phyloP scores from a whole-genome alignment of 23 tunicate species.

The Clavelina lepadiformis region DNA sequence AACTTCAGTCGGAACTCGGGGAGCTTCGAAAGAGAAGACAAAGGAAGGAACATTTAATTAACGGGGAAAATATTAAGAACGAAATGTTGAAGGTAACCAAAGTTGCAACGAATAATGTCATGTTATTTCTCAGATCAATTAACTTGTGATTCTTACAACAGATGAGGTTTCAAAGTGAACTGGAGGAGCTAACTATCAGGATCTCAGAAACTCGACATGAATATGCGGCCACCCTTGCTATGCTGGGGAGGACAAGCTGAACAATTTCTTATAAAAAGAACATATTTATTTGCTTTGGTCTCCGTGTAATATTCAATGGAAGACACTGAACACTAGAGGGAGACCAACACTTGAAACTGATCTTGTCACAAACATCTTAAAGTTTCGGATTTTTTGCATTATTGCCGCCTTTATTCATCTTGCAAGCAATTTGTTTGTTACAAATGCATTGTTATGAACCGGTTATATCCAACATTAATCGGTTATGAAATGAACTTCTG shows the following conservation, averaged over 20 bases:
- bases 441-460: no score
- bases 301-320: not conserved
- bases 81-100: constrained; percentile 60
- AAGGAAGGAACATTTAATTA: constrained; percentile 22
- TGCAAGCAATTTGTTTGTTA: not conserved
- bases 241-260: constrained; percentile 55
- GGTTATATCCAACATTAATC: no score
- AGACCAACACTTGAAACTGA: no score
- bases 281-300: not conserved
- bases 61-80: constrained; percentile 76
- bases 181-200: constrained; percentile 57
- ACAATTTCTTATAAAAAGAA: not conserved
- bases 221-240: constrained; percentile 43
- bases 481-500: no score
- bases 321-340: no score
- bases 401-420: not conserved
- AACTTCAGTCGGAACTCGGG: constrained; percentile 47
- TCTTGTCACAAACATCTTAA: no score
- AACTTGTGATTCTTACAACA: not conserved
- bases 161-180: constrained; percentile 62
- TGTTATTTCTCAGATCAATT: not conserved
- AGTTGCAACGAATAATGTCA: not conserved
- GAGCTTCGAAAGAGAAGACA: constrained; percentile 45
- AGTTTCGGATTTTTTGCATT: no score
- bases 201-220: constrained; percentile 62